Evolutionary conservation across 2,888 invertebrate species (phyloP), one percentile per base, ranked within the genome.

Genomic region (Thymelicus sylvestris): DNA sequence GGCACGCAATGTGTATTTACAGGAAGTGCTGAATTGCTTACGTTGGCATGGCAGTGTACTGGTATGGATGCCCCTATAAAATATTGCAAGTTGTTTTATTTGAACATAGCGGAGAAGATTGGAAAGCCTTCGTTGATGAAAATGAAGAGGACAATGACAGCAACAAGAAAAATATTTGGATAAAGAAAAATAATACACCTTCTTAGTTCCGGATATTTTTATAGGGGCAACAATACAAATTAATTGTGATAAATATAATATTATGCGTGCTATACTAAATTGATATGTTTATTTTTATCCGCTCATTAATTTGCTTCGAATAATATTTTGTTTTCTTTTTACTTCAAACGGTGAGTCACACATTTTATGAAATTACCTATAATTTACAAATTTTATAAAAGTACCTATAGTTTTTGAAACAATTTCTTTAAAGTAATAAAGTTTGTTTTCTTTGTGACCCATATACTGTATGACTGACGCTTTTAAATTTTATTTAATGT

Each of bases 1-100:
- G 78, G 79, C 86, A 87, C 87, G 80, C 81, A 71, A 73, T 82
- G 89, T 91, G 90, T 92, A 91, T 91, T 80, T 91, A 91, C 91
- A 92, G 66, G 74, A 74, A 75, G 75, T 75, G 83, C 79, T 76
- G 41, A 60, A 59, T 64, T 70, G 65, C 65, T 77, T 75, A 79
- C 86, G 90, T 89, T 89, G 91, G 88, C 90, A 85, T 85, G 91
- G 85, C 88, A 83, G 87, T 89, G 89, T 82, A 72, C 65, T 41
- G 67, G 69, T 73, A 74, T 77, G 78, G 79, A 78, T 80, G 81
- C 76, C 80, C 83, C 80, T 77, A 79, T 76, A 79, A 72, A 72
- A 38, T 10, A 31, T 15, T 55, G 55, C 5, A 55, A 8, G n/a
- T 3, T 24, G 12, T 24, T 24, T 19, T 5, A 15, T 50, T 6